Evolutionary conservation across 1,140 invertebrate genomes (phyloP).

Genomic region (Drosophila pruinosa): DNA sequence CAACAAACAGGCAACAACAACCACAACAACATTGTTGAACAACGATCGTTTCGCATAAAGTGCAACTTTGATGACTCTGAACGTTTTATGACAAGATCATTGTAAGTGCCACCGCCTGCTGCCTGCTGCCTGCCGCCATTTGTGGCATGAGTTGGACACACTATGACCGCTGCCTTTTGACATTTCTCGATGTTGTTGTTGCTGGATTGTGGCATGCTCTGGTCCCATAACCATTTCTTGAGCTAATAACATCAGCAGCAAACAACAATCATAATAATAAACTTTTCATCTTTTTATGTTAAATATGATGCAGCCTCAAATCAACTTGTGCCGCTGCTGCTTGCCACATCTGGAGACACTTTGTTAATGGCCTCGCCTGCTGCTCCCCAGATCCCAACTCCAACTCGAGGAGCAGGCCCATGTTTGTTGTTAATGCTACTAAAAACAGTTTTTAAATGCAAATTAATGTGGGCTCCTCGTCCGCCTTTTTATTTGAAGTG

Average conservation of each 20-base stretch:
- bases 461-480: conserved; percentile 68
- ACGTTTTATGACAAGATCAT: conserved; percentile 79
- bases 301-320: conserved; percentile 65
- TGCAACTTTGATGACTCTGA: conserved; percentile 79
- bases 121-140: neutral
- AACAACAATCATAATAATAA: conserved; percentile 78
- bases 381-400: neutral
- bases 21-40: conserved; percentile 21
- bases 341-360: conserved; percentile 75
- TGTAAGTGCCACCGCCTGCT: conserved; percentile 28
- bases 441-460: conserved; percentile 80
- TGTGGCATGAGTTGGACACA: conserved; percentile 34
- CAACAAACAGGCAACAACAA: conserved; percentile 33
- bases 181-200: conserved; percentile 36
- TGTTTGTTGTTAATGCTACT: conserved; percentile 79
- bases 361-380: conserved; percentile 66
- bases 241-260: conserved; percentile 67
- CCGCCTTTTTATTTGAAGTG: conserved; percentile 74
- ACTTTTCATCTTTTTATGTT: conserved; percentile 81
- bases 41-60: conserved; percentile 73
- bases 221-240: conserved; percentile 74
- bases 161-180: conserved; percentile 66
- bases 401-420: conserved; percentile 19
- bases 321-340: conserved; percentile 39
- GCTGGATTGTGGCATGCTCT: conserved; percentile 55